Percentiles rank a stretch among this genome's conserved stretches.
phyloP scores from a whole-genome alignment of 2,888 invertebrate species.

The Standfussiana lucernea region DNA sequence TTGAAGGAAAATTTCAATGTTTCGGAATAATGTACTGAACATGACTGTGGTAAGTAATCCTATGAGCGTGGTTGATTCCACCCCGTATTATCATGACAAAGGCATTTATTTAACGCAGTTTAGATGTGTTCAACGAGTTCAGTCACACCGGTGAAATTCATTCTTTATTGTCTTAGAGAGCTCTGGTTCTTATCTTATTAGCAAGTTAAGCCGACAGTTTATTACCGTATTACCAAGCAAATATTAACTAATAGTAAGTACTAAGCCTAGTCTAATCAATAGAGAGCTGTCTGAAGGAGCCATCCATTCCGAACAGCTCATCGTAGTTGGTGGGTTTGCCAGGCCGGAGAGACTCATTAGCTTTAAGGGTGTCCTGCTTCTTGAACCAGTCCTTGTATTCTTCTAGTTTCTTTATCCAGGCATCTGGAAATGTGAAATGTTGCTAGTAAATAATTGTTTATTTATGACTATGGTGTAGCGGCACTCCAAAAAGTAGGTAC shows the following conservation, averaged over 20 bases:
- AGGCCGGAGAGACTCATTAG: conserved; percentile 94
- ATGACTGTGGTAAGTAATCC: no score
- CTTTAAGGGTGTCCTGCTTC: conserved; percentile 93
- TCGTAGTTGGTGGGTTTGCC: conserved; percentile 96
- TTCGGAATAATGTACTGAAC: no score
- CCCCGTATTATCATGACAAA: no score
- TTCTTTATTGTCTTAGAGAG: no score
- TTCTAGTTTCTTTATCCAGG: conserved; percentile 94
- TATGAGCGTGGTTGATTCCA: no score
- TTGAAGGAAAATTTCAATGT: no score
- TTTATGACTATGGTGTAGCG: no score
- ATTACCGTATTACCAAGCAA: not conserved
- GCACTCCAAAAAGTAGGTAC: no score
- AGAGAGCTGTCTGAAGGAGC: conserved; percentile 95
- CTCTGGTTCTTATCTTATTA: not conserved
- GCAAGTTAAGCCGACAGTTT: no score
- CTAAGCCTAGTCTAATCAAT: conserved; percentile 90
- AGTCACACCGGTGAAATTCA: no score
- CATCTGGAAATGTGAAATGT: conserved; percentile 88
- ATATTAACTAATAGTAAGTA: not conserved
- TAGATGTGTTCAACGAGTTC: no score
- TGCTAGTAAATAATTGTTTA: not conserved
- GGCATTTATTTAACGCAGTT: no score
- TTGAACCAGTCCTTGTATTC: conserved; percentile 95
- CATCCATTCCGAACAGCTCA: conserved; percentile 96